These are phyloP conservation scores for Nothobranchius kuhntae DNA, from an alignment of 2,113 vertebrate genomes.

Conservation along the genomic window DNA sequence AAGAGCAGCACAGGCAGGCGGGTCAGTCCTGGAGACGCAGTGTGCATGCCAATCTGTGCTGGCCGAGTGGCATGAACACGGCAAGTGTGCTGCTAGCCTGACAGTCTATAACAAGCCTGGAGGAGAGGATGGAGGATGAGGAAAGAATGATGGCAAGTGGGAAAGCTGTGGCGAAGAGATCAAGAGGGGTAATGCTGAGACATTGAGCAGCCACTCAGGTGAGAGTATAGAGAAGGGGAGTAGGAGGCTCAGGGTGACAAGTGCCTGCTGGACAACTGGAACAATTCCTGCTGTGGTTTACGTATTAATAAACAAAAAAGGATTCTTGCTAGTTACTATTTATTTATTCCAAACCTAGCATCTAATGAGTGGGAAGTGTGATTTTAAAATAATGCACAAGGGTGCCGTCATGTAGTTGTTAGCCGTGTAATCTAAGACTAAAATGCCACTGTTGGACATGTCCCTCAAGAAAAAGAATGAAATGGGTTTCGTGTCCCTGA, in stretches of 20 bases:
- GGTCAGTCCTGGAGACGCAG: slow-evolving; percentile 65
- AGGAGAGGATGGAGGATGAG: slow-evolving; percentile 37
- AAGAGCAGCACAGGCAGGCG: slow-evolving; percentile 63
- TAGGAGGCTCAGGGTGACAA: slow-evolving; percentile 32
- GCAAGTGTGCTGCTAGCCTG: slow-evolving; percentile 55
- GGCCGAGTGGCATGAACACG: slow-evolving; percentile 61
- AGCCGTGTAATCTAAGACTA: slow-evolving; percentile 17
- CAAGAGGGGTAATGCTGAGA: slow-evolving; percentile 51
- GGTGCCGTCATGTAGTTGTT: slow-evolving; percentile 27
- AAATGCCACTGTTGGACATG: slow-evolving; percentile 11
- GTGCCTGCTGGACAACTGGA: slow-evolving; percentile 31
- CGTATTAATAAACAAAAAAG: slow-evolving; percentile 48
- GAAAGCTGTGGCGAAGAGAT: slow-evolving; percentile 56
- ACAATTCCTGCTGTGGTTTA: slow-evolving; percentile 15
- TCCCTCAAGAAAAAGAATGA: slow-evolving; percentile 29
- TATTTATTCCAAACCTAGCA: slow-evolving; percentile 28
- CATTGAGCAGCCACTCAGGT: slow-evolving; percentile 50
- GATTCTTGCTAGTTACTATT: slow-evolving; percentile 28
- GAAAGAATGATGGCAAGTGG: slow-evolving; percentile 46
- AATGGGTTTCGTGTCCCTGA: slow-evolving; percentile 34
- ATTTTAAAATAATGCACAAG: slow-evolving; percentile 13
- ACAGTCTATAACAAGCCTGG: slow-evolving; percentile 56
- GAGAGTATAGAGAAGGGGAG: slow-evolving; percentile 34
- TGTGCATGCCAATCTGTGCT: slow-evolving; percentile 74
- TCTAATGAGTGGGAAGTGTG: slow-evolving; percentile 15